A percentile compares a stretch with the other conserved stretches of the same genome.
Conservation (phyloP, 2,113 vertebrate genomes). For the Hemiprocne comata region DNA sequence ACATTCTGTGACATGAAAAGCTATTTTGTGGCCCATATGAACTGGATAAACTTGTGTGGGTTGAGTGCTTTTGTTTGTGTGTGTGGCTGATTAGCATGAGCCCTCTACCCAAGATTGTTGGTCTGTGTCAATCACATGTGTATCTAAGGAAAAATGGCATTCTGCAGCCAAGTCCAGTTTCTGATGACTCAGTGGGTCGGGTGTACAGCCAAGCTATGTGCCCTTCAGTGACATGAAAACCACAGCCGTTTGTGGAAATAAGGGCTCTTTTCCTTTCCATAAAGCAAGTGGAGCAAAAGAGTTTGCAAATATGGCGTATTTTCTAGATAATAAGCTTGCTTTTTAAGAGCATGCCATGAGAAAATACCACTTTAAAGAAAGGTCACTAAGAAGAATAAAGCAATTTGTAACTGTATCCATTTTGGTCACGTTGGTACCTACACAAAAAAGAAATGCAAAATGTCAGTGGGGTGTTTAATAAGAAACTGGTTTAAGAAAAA, state of each 20-base stretch:
- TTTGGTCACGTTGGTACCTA: background rate
- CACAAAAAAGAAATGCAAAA: background rate
- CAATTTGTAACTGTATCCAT: background rate
- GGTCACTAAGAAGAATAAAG: background rate
- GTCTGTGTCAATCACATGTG: slow-evolving; percentile 54
- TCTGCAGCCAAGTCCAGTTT: slow-evolving; percentile 42
- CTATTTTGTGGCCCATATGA: slow-evolving; percentile 15
- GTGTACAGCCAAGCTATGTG: slow-evolving; percentile 62
- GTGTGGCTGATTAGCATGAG: slow-evolving; percentile 54
- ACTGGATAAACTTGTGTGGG: slow-evolving; percentile 40
- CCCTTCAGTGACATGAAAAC: slow-evolving; percentile 66
- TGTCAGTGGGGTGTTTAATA: background rate
- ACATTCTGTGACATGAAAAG: background rate
- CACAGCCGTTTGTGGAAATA: slow-evolving; percentile 47
- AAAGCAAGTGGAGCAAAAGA: slow-evolving; percentile 38
- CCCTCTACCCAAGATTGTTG: slow-evolving; percentile 41
- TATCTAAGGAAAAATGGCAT: slow-evolving; percentile 42
- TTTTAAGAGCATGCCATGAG: background rate
- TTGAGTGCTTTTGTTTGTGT: slow-evolving; percentile 47
- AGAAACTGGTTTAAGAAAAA: background rate
- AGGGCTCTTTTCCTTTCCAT: slow-evolving; percentile 42
- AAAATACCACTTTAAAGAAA: slow-evolving; percentile 12
- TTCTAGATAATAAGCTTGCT: slow-evolving; percentile 41
- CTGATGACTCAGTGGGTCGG: slow-evolving; percentile 44
- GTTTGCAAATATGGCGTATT: slow-evolving; percentile 24